Evolutionary conservation across 2,113 vertebrate genomes (phyloP).

Genomic region (Pachycephala philippinensis): DNA sequence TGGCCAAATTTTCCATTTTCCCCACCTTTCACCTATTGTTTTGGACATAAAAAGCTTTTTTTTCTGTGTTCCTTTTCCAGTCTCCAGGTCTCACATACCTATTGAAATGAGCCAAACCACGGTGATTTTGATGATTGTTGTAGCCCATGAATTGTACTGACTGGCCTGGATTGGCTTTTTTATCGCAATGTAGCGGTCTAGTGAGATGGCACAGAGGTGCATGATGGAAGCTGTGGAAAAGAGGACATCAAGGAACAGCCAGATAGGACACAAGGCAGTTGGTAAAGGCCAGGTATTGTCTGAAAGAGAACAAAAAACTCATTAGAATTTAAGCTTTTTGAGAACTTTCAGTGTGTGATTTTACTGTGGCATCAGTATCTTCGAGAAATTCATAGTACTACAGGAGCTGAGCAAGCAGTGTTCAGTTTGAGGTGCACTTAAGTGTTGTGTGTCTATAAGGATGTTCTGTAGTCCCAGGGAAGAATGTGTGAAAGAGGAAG

Average conservation of each 20-base stretch:
- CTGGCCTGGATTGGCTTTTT: slow-evolving; percentile 98
- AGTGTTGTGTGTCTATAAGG: background rate
- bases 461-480: background rate
- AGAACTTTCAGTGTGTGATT: background rate
- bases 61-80: background rate
- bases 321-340: background rate
- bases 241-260: slow-evolving; percentile 97
- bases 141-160: slow-evolving; percentile 92
- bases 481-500: background rate
- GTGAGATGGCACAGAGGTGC: slow-evolving; percentile 97
- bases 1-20: background rate
- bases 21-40: background rate
- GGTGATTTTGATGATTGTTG: slow-evolving; percentile 89
- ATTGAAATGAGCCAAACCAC: slow-evolving; percentile 97
- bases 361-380: background rate
- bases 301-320: slow-evolving; percentile 71
- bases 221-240: slow-evolving; percentile 98
- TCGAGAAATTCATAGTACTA: background rate
- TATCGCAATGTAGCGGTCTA: slow-evolving; percentile 96
- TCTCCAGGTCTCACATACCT: slow-evolving; percentile 73
- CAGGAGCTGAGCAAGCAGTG: background rate
- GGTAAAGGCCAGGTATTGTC: slow-evolving; percentile 92
- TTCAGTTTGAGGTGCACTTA: background rate
- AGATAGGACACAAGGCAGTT: slow-evolving; percentile 87
- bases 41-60: background rate